Evolutionary conservation across 2,888 invertebrate species (phyloP).

Genomic region (Protula sp.): DNA sequence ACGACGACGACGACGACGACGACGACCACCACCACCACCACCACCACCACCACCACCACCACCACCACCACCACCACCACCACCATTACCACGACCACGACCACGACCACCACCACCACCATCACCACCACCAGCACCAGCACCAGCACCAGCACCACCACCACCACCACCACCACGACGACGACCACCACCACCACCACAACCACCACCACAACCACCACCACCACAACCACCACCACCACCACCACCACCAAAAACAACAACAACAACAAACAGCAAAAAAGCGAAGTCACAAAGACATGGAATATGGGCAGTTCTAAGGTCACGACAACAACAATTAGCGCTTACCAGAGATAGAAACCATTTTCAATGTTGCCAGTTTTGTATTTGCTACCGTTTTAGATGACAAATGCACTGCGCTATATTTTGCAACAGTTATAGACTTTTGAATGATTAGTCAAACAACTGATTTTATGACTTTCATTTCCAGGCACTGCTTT

Average conservation of each 20-base stretch:
- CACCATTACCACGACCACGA: constrained; percentile 5
- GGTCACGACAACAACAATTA: too few relatives aligned
- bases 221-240: not conserved
- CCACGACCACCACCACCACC: not conserved
- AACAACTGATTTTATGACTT: too few relatives aligned
- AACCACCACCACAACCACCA: not conserved
- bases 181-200: constrained; percentile 3
- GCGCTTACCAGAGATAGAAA: too few relatives aligned
- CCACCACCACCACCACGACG: not conserved
- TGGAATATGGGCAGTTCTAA: too few relatives aligned
- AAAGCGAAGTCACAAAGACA: too few relatives aligned
- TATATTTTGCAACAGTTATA: too few relatives aligned
- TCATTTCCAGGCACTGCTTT: too few relatives aligned
- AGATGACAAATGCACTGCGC: too few relatives aligned
- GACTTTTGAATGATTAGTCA: too few relatives aligned
- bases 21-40: not conserved
- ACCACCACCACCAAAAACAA: constrained; percentile 2
- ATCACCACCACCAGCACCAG: not conserved
- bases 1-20: constrained; percentile 4
- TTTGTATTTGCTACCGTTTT: too few relatives aligned
- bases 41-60: constrained; percentile 1
- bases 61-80: constrained; percentile 2
- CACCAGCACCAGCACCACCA: not conserved
- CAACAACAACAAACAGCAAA: constrained; percentile 7
- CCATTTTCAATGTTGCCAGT: too few relatives aligned